Conservation (phyloP, 2,888 invertebrate species). For the Lucinisca nassula region DNA sequence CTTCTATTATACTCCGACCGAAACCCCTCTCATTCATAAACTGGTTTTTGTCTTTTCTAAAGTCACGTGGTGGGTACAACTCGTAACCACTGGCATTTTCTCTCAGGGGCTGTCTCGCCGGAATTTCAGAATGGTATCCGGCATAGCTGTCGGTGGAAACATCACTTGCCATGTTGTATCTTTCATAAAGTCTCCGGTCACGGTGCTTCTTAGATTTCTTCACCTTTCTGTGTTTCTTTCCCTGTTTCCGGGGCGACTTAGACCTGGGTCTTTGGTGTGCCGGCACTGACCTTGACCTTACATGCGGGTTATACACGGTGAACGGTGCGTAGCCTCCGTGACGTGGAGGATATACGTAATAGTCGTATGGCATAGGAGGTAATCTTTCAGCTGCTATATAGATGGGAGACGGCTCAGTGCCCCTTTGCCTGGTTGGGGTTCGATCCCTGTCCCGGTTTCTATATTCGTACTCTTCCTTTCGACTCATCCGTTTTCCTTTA, state of each 20-base stretch:
- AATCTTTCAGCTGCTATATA: background rate
- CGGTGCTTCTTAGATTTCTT: conserved; percentile 64
- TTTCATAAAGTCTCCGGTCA: background rate
- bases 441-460: conserved; percentile 34
- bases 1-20: conserved; percentile 76
- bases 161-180: conserved; percentile 51
- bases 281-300: conserved; percentile 60
- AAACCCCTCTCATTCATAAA: conserved; percentile 82
- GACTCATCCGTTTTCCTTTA: conserved; percentile 68
- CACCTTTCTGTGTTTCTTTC: conserved; percentile 72
- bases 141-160: conserved; percentile 72
- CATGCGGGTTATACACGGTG: conserved; percentile 65
- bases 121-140: conserved; percentile 80
- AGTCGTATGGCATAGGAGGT: conserved; percentile 64
- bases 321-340: conserved; percentile 71
- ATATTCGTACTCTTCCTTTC: conserved; percentile 73
- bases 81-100: conserved; percentile 49
- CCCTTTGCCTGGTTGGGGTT: conserved; percentile 16
- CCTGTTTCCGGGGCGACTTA: conserved; percentile 70
- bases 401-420: conserved; percentile 16
- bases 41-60: conserved; percentile 79
- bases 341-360: conserved; percentile 72
- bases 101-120: conserved; percentile 34
- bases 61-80: conserved; percentile 77
- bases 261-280: conserved; percentile 68